Evolutionary conservation across 1,140 invertebrate genomes (phyloP).

Genomic region (Halyomorpha halys): DNA sequence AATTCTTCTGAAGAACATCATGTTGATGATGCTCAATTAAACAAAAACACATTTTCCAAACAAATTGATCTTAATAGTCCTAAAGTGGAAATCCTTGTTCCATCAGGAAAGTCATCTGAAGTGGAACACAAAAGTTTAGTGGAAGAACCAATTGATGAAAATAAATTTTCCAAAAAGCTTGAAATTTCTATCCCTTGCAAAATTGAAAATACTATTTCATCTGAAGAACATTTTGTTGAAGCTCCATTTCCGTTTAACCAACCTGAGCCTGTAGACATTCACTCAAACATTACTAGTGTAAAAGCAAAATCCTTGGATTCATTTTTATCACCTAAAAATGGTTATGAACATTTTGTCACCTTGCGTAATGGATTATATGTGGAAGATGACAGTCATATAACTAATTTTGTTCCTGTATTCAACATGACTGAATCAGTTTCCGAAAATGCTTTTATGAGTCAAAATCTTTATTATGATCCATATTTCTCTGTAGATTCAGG

Average conservation of each 20-base stretch:
- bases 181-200: too few species aligned
- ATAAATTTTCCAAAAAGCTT: too few species aligned
- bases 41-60: too few species aligned
- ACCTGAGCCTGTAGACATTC: neutral
- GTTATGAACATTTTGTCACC: constrained; percentile 11
- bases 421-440: constrained; percentile 18
- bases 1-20: neutral
- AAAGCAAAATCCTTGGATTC: constrained; percentile 23
- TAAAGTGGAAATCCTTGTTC: too few species aligned
- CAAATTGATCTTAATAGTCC: too few species aligned
- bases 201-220: neutral
- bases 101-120: constrained; percentile 1
- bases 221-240: constrained; percentile 2
- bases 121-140: neutral
- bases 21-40: neutral
- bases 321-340: constrained; percentile 11
- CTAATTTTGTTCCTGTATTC: constrained; percentile 16
- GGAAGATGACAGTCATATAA: neutral
- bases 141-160: neutral
- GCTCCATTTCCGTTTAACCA: constrained; percentile 1
- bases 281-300: neutral
- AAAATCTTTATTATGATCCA: constrained; percentile 16
- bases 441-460: constrained; percentile 16
- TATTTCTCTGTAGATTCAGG: constrained; percentile 25
- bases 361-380: constrained; percentile 1